A percentile compares a stretch with the other conserved stretches of the same genome.
Conservation (phyloP, 2,113 vertebrate genomes). For the Phocoena phocoena region DNA sequence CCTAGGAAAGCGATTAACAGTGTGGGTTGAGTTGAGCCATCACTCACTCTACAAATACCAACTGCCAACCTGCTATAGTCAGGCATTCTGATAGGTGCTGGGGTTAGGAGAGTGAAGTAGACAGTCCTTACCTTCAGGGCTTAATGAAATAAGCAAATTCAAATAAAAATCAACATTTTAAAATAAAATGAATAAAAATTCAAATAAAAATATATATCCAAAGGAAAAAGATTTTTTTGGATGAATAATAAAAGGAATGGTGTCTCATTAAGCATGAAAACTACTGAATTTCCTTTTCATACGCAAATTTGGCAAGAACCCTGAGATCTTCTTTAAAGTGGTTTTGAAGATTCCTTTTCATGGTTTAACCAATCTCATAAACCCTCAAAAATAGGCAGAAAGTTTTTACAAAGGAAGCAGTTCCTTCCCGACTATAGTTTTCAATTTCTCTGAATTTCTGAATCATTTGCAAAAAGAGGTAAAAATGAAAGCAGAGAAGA, state of each 20-base stretch:
- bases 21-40: not conserved
- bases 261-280: not conserved
- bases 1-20: not conserved
- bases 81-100: not conserved
- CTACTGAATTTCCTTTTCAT: not conserved
- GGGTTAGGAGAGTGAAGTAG: not conserved
- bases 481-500: slow-evolving; percentile 22
- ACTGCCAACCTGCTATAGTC: not conserved
- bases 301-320: not conserved
- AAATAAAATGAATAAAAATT: slow-evolving; percentile 12
- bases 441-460: slow-evolving; percentile 29
- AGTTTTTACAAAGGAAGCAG: not conserved
- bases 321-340: not conserved
- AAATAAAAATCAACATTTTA: not conserved
- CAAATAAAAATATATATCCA: not conserved
- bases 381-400: not conserved
- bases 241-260: not conserved
- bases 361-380: not conserved
- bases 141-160: not conserved
- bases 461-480: slow-evolving; percentile 15
- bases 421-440: not conserved
- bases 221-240: not conserved
- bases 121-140: not conserved
- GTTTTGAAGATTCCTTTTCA: slow-evolving; percentile 1
- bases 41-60: not conserved